phyloP scores from a whole-genome alignment of 1,140 invertebrate genomes.

The Rhopalosiphum maidis region DNA sequence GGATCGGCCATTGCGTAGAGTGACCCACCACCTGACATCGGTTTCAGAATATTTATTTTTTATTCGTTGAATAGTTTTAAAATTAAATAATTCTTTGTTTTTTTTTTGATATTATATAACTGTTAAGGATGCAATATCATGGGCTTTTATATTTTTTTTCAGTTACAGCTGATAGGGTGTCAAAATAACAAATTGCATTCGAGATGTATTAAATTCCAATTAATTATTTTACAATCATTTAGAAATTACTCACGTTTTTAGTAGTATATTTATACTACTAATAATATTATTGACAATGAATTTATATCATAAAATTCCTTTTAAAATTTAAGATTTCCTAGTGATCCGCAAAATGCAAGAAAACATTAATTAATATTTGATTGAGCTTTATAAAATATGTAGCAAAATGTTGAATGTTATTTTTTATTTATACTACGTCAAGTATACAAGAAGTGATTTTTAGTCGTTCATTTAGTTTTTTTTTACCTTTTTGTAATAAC shows the following conservation, averaged over 20 bases:
- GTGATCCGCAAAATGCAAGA: not conserved
- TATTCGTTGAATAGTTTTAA: not conserved
- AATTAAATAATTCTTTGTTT: conserved; percentile 9
- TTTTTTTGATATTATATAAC: not conserved
- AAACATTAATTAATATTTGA: not conserved
- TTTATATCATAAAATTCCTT: not conserved
- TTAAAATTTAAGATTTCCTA: not conserved
- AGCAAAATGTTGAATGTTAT: too few relatives aligned
- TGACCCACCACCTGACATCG: not conserved
- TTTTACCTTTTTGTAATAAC: not conserved
- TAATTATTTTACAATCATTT: not conserved
- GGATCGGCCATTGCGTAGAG: not conserved
- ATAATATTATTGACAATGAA: not conserved
- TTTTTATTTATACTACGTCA: too few relatives aligned
- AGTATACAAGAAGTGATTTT: not conserved
- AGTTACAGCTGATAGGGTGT: not conserved
- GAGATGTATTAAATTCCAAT: not conserved
- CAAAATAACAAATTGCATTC: not conserved
- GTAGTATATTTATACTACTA: not conserved
- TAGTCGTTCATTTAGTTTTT: not conserved
- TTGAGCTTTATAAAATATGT: not conserved
- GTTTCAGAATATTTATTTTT: not conserved
- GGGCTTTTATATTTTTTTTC: not conserved
- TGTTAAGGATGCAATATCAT: not conserved
- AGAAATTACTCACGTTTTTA: not conserved